A percentile compares a stretch with the other conserved stretches of the same genome.
These are phyloP conservation scores for Oncorhynchus kisutch DNA, from an alignment of 2,113 vertebrate genomes.

Conservation along the genomic window DNA sequence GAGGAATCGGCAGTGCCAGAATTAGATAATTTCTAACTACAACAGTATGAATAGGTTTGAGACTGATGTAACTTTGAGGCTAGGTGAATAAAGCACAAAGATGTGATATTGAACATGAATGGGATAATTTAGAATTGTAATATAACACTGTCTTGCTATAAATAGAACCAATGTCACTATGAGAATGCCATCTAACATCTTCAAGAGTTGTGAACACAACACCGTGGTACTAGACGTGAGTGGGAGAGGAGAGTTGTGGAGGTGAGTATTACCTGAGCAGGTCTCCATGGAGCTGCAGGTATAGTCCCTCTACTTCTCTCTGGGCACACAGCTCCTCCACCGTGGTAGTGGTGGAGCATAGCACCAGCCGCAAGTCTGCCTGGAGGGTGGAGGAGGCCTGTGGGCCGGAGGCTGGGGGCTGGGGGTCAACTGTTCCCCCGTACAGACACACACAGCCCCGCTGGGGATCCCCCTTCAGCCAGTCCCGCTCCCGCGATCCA, in stretches of 20 bases:
- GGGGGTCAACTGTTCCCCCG: constrained; percentile 71
- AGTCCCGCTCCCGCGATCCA: constrained; percentile 88
- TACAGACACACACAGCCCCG: constrained; percentile 89
- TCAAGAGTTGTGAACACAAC: neutral
- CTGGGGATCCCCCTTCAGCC: constrained; percentile 84
- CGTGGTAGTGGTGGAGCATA: constrained; percentile 87
- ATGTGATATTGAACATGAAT: neutral
- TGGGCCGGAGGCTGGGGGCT: constrained; percentile 58
- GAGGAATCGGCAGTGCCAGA: neutral
- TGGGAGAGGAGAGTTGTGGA: neutral
- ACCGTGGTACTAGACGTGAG: neutral
- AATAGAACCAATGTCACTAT: neutral
- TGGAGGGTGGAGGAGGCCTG: constrained; percentile 70
- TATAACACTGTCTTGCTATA: neutral
- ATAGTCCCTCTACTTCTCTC: constrained; percentile 79
- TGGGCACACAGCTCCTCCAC: constrained; percentile 86
- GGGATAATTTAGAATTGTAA: neutral
- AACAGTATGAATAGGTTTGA: neutral
- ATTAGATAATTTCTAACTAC: neutral
- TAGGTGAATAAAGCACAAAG: neutral
- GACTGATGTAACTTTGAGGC: neutral
- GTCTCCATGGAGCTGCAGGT: constrained; percentile 91
- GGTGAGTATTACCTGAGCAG: constrained; percentile 82
- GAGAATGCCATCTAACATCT: too few species aligned
- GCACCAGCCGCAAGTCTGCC: constrained; percentile 84